Evolutionary conservation across 1,140 invertebrate genomes (phyloP).

Genomic region (Diorhabda elongata): DNA sequence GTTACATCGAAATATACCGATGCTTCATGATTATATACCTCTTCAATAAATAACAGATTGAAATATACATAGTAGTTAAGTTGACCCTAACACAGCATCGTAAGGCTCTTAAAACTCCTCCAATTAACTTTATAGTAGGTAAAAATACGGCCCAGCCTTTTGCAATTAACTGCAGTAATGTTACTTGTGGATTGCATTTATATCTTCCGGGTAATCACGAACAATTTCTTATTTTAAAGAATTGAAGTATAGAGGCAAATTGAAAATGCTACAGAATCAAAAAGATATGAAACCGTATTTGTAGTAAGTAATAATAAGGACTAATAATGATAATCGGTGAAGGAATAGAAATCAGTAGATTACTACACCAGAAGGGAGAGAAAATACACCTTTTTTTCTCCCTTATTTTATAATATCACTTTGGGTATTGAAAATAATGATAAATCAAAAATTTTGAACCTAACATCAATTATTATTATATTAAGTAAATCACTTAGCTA

Average conservation of each 20-base stretch:
- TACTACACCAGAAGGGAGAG: too few relatives aligned
- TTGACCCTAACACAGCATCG: slow-evolving; percentile 17
- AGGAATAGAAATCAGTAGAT: too few relatives aligned
- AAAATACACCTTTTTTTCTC: too few relatives aligned
- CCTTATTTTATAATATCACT: too few relatives aligned
- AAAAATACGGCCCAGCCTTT: slow-evolving; percentile 30
- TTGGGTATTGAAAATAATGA: too few relatives aligned
- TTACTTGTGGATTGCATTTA: slow-evolving; percentile 23
- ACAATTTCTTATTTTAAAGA: slow-evolving; percentile 25
- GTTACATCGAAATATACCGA: slow-evolving; percentile 14
- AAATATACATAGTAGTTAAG: slow-evolving; percentile 21
- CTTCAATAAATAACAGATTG: slow-evolving; percentile 19
- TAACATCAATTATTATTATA: too few relatives aligned
- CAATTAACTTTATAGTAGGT: slow-evolving; percentile 18
- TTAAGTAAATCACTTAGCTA: too few relatives aligned
- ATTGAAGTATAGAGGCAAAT: slow-evolving; percentile 29
- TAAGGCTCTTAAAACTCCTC: slow-evolving; percentile 20
- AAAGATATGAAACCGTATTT: too few relatives aligned
- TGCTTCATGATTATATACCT: slow-evolving; percentile 19
- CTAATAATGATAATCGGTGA: too few relatives aligned
- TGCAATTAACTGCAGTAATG: slow-evolving; percentile 30
- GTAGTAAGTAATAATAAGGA: too few relatives aligned
- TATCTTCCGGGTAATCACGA: slow-evolving; percentile 31
- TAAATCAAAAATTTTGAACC: too few relatives aligned
- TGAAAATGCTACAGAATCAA: not conserved